Conservation (phyloP, 2,113 vertebrate genomes). For the Chunga burmeisteri region DNA sequence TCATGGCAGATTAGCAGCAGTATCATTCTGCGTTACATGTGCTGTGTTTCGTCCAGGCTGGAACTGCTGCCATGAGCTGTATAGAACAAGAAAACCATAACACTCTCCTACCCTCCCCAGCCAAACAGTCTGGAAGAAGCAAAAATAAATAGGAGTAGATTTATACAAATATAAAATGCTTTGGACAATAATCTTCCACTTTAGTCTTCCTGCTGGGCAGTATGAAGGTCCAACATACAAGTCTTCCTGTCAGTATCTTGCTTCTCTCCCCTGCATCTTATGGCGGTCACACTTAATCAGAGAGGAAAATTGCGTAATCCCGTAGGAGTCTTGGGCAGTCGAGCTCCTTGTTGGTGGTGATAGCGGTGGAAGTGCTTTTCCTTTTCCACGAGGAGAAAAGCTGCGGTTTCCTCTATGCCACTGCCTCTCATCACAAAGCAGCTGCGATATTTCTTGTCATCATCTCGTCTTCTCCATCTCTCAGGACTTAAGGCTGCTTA, state of each 20-base stretch:
- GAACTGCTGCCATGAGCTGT: background rate
- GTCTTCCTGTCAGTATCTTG: background rate
- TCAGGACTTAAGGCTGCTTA: background rate
- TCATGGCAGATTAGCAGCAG: background rate
- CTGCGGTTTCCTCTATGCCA: background rate
- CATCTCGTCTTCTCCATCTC: background rate
- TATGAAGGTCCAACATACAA: background rate
- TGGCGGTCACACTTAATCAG: rapidly evolving
- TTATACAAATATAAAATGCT: background rate
- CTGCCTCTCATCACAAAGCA: background rate
- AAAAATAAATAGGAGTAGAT: background rate
- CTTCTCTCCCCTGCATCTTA: background rate
- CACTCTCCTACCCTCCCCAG: background rate
- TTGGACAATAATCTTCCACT: background rate
- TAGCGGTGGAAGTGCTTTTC: background rate
- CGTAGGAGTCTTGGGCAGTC: background rate
- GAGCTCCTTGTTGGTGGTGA: background rate
- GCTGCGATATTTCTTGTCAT: background rate
- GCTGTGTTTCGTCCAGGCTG: background rate
- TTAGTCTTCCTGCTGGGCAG: background rate
- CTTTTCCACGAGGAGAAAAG: background rate
- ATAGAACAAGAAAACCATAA: background rate
- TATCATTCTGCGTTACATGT: background rate
- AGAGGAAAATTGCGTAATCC: rapidly evolving
- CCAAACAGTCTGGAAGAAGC: background rate